Conservation (phyloP, 2,888 invertebrate species). For the Eurytoma californica region DNA sequence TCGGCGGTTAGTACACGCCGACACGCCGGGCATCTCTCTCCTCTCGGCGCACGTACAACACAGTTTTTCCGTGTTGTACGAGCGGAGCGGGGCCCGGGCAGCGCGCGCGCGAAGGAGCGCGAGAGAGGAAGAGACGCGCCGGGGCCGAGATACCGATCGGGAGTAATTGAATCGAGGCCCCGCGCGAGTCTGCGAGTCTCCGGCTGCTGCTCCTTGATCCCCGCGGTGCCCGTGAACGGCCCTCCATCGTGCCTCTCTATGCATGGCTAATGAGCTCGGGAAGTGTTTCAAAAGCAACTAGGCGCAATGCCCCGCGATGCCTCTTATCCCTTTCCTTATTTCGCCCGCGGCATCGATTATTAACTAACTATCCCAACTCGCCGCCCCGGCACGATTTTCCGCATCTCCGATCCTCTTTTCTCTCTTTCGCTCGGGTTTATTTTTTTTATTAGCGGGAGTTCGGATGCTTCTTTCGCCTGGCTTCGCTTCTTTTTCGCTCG, state of each 20-base stretch:
- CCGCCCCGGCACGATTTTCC: background rate
- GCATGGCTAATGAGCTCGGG: slow-evolving; percentile 54
- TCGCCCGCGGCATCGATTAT: slow-evolving; percentile 21
- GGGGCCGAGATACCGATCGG: slow-evolving; percentile 70
- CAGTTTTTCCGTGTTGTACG: slow-evolving; percentile 26
- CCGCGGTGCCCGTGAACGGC: background rate
- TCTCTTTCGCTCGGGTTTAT: background rate
- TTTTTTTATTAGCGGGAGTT: background rate
- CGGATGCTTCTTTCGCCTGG: background rate
- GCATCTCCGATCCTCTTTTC: background rate
- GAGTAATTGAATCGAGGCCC: slow-evolving; percentile 71
- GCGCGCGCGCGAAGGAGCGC: slow-evolving; percentile 6
- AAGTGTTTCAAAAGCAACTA: slow-evolving; percentile 47
- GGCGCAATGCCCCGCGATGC: slow-evolving; percentile 22
- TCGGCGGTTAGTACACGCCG: background rate
- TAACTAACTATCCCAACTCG: slow-evolving; percentile 33
- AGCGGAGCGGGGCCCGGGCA: no score
- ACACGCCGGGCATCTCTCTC: background rate
- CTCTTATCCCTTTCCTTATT: slow-evolving; percentile 34
- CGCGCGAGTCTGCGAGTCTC: background rate
- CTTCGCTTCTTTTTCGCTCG: background rate
- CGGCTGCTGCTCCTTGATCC: background rate
- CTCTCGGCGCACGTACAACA: background rate
- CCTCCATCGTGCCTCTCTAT: slow-evolving; percentile 5
- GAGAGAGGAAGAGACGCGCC: slow-evolving; percentile 57